Percentiles rank a stretch among this genome's conserved stretches.
phyloP scores from a whole-genome alignment of 1,140 invertebrate species.

The Ladona fulva region DNA sequence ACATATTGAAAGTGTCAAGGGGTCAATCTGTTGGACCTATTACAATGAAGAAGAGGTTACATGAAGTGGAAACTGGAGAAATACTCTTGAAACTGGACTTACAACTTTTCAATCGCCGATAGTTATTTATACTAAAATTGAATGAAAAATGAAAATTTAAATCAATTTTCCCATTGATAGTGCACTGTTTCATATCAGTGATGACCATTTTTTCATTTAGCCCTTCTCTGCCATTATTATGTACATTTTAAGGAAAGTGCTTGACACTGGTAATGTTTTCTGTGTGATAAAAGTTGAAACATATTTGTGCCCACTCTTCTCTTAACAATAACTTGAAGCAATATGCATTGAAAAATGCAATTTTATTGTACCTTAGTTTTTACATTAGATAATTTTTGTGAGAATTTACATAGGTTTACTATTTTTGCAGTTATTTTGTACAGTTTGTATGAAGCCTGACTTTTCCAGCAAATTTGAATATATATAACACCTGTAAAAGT shows the following conservation, averaged over 20 bases:
- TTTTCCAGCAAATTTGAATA: background rate
- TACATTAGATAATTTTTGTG: no score
- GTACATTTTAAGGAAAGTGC: background rate
- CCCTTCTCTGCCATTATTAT: background rate
- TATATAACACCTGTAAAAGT: background rate
- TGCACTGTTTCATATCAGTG: background rate
- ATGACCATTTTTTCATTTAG: background rate
- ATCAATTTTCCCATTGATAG: background rate
- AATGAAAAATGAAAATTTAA: background rate
- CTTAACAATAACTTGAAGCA: no score
- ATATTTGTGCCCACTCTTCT: no score
- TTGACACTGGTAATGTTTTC: background rate
- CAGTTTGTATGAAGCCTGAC: background rate
- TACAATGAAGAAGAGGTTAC: slow-evolving; percentile 54
- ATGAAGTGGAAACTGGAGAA: slow-evolving; percentile 63
- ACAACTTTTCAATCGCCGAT: slow-evolving; percentile 49
- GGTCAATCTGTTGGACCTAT: slow-evolving; percentile 54
- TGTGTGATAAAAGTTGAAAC: background rate
- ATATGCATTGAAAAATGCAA: no score
- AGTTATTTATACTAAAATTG: background rate
- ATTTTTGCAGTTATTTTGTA: no score
- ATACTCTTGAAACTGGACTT: slow-evolving; percentile 65
- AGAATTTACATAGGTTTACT: no score
- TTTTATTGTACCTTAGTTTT: no score
- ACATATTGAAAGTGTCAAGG: slow-evolving; percentile 53